phyloP scores from a whole-genome alignment of 2,113 vertebrate species.

The Panurus biarmicus region DNA sequence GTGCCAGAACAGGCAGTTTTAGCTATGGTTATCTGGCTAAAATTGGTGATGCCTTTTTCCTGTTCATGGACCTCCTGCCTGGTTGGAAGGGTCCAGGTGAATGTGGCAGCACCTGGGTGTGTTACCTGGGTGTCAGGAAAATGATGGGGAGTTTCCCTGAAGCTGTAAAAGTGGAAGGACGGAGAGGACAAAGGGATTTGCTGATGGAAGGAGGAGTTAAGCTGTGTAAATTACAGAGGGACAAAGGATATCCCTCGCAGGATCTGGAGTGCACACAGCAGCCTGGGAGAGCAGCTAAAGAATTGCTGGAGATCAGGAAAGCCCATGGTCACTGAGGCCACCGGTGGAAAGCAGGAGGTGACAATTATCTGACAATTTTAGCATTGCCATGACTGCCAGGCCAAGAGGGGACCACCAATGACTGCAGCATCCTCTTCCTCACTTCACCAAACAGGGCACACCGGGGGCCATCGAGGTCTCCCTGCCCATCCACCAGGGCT shows the following conservation, averaged over 20 bases:
- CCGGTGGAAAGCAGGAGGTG: not conserved
- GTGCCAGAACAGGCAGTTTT: rapidly evolving
- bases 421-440: not conserved
- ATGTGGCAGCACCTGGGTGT: not conserved
- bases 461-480: rapidly evolving
- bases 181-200: not conserved
- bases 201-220: not conserved
- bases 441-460: not conserved
- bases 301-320: not conserved
- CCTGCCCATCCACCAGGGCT: not conserved
- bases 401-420: not conserved
- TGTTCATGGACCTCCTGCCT: not conserved
- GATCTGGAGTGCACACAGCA: not conserved
- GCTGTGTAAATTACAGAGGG: not conserved
- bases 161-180: not conserved
- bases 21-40: not conserved
- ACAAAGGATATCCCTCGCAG: rapidly evolving
- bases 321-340: not conserved
- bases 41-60: not conserved
- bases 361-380: no score
- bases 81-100: not conserved
- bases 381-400: not conserved
- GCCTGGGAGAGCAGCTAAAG: not conserved
- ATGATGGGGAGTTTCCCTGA: not conserved
- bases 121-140: not conserved